Evolutionary conservation across 2,113 vertebrate species (phyloP), one percentile per base, ranked within the genome.

Genomic region (Gymnogyps californianus): DNA sequence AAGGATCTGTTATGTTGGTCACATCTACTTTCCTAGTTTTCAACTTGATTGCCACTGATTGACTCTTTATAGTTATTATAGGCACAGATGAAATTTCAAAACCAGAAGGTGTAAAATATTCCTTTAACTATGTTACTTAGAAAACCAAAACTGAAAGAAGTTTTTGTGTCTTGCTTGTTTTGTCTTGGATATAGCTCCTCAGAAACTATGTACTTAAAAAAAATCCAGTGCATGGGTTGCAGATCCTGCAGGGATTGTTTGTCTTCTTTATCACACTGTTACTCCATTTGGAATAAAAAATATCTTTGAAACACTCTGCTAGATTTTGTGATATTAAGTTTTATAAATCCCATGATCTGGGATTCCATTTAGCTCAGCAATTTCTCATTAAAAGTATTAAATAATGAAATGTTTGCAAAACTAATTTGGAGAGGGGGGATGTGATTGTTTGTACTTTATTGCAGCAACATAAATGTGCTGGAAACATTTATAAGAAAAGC

Each of bases 361-460:
- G 9, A 22, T 76, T 94, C 19, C 9, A 15, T 76, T 83, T 89
- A 44, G 16, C 28, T 52, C 34, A 44, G 13, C 24, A 70, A 4
- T 89, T 91, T 87, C 49, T 87, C 58, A 44, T 70, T 69, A 36
- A 90, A 82, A 72, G 47, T 76, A 76, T 55, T 83, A 69, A 83
- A 59, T 55, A 83, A 83, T 42, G 4, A 76, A 91, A 25, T 18
- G 9, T 72, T 96, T 72, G 9, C 15, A 72, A 58, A 91, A 72
- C 36, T 47, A 0, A 3, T 2, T 64, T 55, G 19, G 13, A n/a
- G 16, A 38, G 7, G 15, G 1, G 2, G 7, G 55, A 65, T 86
- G 44, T 83, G 79, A 38, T 47, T 67, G 6, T 36, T 93, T 78
- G 10, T 40, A 17, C 17, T 65, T 83, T n/a, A 54, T 59, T 65